Evolutionary conservation across 2,888 invertebrate genomes (phyloP), one percentile per base, ranked within the genome.

Genomic region (Mythimna pallens): DNA sequence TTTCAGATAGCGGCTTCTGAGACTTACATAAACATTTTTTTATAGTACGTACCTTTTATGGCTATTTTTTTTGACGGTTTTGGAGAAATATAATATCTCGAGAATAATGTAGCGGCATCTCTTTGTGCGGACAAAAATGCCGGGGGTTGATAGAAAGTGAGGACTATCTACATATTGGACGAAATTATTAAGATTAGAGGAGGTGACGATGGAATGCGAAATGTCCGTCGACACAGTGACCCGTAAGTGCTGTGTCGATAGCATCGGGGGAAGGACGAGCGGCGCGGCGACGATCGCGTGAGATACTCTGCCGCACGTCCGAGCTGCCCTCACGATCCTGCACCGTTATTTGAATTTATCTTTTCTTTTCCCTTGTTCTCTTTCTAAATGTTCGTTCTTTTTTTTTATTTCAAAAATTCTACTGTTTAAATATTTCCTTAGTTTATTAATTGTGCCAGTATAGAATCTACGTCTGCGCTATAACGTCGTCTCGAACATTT

Each of bases 201-300:
- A 88, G 86, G 84, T 88, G 88, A 87, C 81, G 88, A 82, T 85
- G 86, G 88, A 87, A 88, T 88, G 90, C 88, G 86, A 92, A 92
- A 90, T 91, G 93, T 92, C 92, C 93, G 92, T 80, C 72, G 90
- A 91, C 94, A 94, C 88, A 92, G 91, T 93, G 93, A 93, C 93
- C 93, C 86, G 84, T 62, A 78, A 67, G 73, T 78, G 70, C 57
- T 59, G 76, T n/a, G 59, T 73, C 85, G 90, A 90, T 90, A 86
- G 83, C 88, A 93, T 93, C 92, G 84, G 84, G 74, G 90, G 89
- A 88, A 90, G 89, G 90, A 89, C 89, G 85, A 86, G 86, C 84
- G 89, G 87, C 47, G 67, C 78, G 70, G 65, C 87, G 86, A 84
- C 78, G 94, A 93, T 94, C 92, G 94, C 94, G 94, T 93, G 94